Conservation (phyloP, 92 coral and sea anemone species). For the Palythoa heliodiscus region DNA sequence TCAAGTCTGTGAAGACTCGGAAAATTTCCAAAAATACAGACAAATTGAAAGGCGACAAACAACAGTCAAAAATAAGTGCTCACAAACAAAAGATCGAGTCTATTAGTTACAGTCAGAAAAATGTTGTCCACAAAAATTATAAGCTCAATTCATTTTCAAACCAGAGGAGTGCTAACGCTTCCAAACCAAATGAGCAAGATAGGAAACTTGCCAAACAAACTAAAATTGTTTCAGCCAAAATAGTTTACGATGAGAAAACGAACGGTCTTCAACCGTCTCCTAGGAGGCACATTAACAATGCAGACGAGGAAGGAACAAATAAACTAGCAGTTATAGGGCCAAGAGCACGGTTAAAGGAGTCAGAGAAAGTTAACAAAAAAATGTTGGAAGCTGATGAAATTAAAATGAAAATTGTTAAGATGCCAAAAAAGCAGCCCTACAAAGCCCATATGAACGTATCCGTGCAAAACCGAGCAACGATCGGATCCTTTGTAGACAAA, state of each 20-base stretch:
- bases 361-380: neutral
- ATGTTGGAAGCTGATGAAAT: neutral
- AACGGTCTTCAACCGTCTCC: neutral
- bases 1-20: neutral
- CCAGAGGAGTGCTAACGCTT: neutral
- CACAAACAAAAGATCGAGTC: neutral
- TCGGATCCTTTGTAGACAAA: neutral
- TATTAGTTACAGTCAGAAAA: neutral
- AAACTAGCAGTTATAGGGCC: neutral
- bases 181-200: neutral
- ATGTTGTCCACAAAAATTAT: neutral
- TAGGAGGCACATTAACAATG: neutral
- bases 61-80: neutral
- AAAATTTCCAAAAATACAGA: neutral
- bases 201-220: neutral
- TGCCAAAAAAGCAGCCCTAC: constrained; percentile 1
- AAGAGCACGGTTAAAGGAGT: neutral
- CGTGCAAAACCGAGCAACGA: neutral
- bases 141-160: neutral
- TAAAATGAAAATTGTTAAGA: neutral
- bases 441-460: neutral
- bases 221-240: neutral
- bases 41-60: neutral
- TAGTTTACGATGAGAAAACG: neutral
- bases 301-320: neutral